phyloP scores from a whole-genome alignment of 2,113 vertebrate species.

The Pomatorhinus ruficollis region DNA sequence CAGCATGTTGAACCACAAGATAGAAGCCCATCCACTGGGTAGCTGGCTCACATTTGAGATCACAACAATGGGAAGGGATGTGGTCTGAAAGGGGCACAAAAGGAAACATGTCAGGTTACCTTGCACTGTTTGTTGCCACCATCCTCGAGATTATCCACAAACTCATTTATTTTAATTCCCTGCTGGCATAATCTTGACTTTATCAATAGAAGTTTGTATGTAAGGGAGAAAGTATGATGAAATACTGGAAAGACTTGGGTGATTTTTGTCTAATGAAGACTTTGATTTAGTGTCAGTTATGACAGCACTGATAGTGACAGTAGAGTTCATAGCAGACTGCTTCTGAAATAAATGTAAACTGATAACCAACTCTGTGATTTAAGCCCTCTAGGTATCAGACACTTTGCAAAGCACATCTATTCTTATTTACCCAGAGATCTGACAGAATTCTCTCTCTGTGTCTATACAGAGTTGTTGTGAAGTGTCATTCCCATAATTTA shows the following conservation, averaged over 20 bases:
- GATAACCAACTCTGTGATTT: neutral
- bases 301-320: neutral
- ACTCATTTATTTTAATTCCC: neutral
- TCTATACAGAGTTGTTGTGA: neutral
- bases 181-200: neutral
- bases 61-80: conserved; percentile 91
- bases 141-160: neutral
- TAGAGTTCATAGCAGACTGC: neutral
- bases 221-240: neutral
- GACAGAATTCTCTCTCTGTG: neutral
- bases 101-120: neutral
- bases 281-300: neutral
- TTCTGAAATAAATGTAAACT: neutral
- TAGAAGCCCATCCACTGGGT: conserved; percentile 96
- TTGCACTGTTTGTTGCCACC: neutral
- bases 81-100: conserved; percentile 75
- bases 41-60: conserved; percentile 98
- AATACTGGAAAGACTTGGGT: neutral
- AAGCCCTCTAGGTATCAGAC: neutral
- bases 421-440: neutral
- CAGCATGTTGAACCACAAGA: conserved; percentile 99
- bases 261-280: neutral
- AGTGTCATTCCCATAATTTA: neutral
- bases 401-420: neutral
- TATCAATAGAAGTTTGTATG: neutral